A percentile compares a stretch with the other conserved stretches of the same genome.
phyloP scores from a whole-genome alignment of 2,888 invertebrate species.

The Eudemis profundana region DNA sequence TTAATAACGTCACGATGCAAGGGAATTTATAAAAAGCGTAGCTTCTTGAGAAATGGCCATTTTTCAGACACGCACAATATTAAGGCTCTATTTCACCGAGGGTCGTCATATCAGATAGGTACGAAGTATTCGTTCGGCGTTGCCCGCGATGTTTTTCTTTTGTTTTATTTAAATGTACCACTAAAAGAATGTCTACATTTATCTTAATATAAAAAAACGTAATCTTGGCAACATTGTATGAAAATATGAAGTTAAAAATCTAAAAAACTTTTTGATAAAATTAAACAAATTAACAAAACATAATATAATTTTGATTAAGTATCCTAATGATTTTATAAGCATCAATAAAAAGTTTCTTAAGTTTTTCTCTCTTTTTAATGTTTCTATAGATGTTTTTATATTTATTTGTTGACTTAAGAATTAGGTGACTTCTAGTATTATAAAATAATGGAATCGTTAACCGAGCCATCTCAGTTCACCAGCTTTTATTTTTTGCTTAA shows the following conservation, averaged over 20 bases:
- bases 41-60: slow-evolving; percentile 33
- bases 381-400: too few species aligned
- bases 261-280: too few species aligned
- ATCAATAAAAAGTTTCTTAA: too few species aligned
- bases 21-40: slow-evolving; percentile 35
- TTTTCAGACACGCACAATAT: slow-evolving; percentile 43
- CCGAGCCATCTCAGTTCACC: too few species aligned
- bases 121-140: slow-evolving; percentile 2
- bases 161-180: not conserved
- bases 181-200: not conserved
- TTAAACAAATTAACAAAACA: not conserved
- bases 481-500: too few species aligned
- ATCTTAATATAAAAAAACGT: not conserved
- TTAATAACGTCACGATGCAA: slow-evolving; percentile 42
- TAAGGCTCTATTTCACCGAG: slow-evolving; percentile 38
- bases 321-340: too few species aligned
- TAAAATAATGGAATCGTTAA: too few species aligned
- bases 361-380: too few species aligned
- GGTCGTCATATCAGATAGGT: slow-evolving; percentile 31
- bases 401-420: too few species aligned
- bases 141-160: not conserved
- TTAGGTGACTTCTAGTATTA: too few species aligned
- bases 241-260: too few species aligned
- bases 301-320: not conserved
- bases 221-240: too few species aligned